Evolutionary conservation across 2,888 invertebrate species (phyloP), one percentile per base, ranked within the genome.

Genomic region (Parnassius apollo): DNA sequence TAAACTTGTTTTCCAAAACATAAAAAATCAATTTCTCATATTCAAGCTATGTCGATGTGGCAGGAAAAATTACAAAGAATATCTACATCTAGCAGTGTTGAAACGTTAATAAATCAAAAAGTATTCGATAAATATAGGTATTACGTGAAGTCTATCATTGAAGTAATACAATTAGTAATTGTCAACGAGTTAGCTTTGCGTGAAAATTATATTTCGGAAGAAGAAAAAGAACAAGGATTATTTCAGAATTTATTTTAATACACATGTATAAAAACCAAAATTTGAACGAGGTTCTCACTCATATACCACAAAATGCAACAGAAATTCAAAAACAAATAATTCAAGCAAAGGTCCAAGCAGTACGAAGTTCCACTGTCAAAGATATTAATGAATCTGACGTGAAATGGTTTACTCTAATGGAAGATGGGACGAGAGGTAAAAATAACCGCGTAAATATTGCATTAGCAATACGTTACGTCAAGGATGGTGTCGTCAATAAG

Each of bases 401-500:
- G 25, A 25, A 25, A 25, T 25, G 25, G 25, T 25, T 25, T 25
- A 25, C 25, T 2, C 2, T 25, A 25, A 25, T 25, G 25, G 25
- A 25, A 25, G 25, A 25, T 25, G 25, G 25, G 25, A 25, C 25
- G 25, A 25, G 25, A 25, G 25, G 2, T 25, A 25, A 25, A 25
- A 25, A 25, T 63, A 66, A 66, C 66, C 61, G 64, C 60, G 60
- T 64, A 66, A 66, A 66, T 63, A 66, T 66, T 66, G 66, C 63
- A 63, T 63, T 63, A 63, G 59, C 64, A 64, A 61, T 64, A 64
- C 64, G 64, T 61, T 61, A 63, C 64, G 64, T 62, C 49, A 65
- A 60, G 62, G 62, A 65, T 64, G 66, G 57, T 64, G 59, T 66
- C 64, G 61, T 64, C 66, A 66, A 66, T 61, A 61, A 66, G 66